Conservation (phyloP, 2,113 vertebrate genomes). For the Ciconia maguari region DNA sequence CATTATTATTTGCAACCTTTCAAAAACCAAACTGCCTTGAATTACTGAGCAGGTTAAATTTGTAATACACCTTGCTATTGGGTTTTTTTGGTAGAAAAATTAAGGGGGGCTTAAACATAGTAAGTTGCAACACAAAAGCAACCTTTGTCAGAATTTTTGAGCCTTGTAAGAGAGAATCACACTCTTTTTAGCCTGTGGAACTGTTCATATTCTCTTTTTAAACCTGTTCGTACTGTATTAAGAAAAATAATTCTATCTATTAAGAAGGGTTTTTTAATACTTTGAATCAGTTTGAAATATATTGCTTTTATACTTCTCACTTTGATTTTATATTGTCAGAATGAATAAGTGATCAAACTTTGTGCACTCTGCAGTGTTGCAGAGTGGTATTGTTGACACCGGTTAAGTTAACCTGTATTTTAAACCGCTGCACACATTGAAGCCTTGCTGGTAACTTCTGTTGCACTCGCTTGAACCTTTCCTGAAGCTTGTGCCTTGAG, state of each 20-base stretch:
- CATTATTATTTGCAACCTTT: background rate
- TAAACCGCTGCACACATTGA: background rate
- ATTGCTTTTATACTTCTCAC: background rate
- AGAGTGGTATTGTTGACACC: background rate
- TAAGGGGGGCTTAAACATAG: rapidly evolving
- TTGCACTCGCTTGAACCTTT: background rate
- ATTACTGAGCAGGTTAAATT: background rate
- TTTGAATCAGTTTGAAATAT: background rate
- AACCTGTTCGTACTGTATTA: background rate
- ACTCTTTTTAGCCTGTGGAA: background rate
- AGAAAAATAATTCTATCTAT: background rate
- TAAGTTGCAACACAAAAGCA: background rate
- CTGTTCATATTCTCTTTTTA: background rate
- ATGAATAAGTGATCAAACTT: background rate
- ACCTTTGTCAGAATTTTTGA: background rate
- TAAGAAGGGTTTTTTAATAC: background rate
- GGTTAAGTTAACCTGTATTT: background rate
- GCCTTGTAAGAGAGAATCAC: background rate
- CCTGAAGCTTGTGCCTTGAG: background rate
- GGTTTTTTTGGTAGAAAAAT: background rate
- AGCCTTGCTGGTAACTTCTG: background rate
- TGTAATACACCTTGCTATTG: background rate
- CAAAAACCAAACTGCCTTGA: background rate
- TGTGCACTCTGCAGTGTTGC: background rate
- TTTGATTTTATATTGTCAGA: background rate